A percentile compares a stretch with the other conserved stretches of the same genome.
These are phyloP conservation scores for Cephalopholis sonnerati DNA, from an alignment of 2,113 vertebrate species.

Conservation along the genomic window DNA sequence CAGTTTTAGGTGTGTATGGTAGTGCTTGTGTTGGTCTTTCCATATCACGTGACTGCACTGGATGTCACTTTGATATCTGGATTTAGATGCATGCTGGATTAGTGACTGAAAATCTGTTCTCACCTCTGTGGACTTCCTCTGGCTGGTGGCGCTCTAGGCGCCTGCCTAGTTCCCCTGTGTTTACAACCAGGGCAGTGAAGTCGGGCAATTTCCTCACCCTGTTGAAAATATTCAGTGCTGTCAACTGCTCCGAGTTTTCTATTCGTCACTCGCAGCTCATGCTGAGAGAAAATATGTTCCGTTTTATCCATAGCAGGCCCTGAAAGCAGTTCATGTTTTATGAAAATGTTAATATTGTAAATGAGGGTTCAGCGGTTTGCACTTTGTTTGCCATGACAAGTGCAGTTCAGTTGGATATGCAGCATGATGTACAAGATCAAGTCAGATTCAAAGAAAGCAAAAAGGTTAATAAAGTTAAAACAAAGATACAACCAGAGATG, in stretches of 20 bases:
- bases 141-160: background rate
- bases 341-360: background rate
- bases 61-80: background rate
- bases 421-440: background rate
- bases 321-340: constrained; percentile 2
- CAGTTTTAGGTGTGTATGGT: background rate
- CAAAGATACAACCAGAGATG: background rate
- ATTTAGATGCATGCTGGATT: background rate
- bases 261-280: constrained; percentile 21
- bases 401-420: background rate
- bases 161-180: background rate
- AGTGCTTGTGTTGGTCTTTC: background rate
- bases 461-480: background rate
- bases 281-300: constrained; percentile 36
- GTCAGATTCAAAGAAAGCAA: background rate
- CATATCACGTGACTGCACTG: background rate
- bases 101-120: background rate
- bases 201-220: constrained; percentile 4
- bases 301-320: background rate
- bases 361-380: background rate
- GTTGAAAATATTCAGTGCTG: background rate
- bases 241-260: constrained; percentile 22
- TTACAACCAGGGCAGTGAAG: constrained; percentile 1
- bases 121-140: background rate
- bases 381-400: background rate